Base-by-base conservation (phyloP, 2,113 vertebrate species). In the Mohoua ochrocephala region DNA sequence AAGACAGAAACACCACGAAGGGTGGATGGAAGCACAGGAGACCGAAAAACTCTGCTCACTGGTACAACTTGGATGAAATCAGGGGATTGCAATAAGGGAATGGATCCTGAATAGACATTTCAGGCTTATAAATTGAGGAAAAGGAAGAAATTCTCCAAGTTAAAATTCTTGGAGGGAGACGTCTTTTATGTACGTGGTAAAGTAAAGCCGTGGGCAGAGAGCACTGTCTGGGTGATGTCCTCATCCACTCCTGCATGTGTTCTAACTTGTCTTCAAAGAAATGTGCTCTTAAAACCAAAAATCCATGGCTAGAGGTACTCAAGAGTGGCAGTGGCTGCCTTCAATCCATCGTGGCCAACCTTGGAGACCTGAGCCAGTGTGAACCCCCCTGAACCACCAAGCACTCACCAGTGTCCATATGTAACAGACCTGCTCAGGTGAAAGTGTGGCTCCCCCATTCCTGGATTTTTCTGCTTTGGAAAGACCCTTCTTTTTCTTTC, bases 361-460 rank as follows among this genome's bases (percentile, higher is more conserved):
- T 33, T 63, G 68, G 69, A 73, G 35, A 56, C 49, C 41, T 50
- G 35, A 68, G 21, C 28, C 53, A 47, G 5, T 3, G 7, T 31
- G 39, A 79, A 17, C 37, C 17, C 24, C 15, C 18, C 54, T 44
- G 49, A 52, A 39, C 15, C 20, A 39, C 23, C n/a, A 77, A 56
- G 37, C 1, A 4, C 67, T 68, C 64, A 31, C 21, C n/a, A 33
- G 7, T 12, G 17, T 39, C 77, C 18, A 1, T 1, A 7, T 0
- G 0, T 39, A 37, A 44, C 1, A 4, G 5, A 39, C 15, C 50
- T 18, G 39, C 39, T 28, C 10, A 30, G 70, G 14, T 61, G 17
- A 39, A 81, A 71, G 13, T 42, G 24, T 64, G 44, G 10, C 20
- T 79, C 13, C 11, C 23, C 24, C 7, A 6, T 20, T 63, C 28